A percentile compares a stretch with the other conserved stretches of the same genome.
Evolutionary conservation across 2,888 invertebrate genomes (phyloP).

Genomic region (Zootermopsis nevadensis): DNA sequence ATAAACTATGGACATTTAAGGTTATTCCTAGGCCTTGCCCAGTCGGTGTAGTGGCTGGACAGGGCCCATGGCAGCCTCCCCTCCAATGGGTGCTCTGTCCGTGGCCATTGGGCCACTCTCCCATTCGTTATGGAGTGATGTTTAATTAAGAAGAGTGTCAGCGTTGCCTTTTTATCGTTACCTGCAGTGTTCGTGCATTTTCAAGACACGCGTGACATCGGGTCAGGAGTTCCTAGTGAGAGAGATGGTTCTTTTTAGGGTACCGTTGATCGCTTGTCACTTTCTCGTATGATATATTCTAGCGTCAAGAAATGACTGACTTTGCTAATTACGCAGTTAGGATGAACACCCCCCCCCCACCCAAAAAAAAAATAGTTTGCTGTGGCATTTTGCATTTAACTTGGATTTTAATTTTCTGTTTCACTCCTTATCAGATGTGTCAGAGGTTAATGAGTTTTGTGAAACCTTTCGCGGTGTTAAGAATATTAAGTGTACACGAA

Average conservation of each 20-base stretch:
- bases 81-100: no score
- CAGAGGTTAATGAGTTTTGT: constrained; percentile 4
- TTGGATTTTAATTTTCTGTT: background rate
- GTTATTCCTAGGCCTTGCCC: no score
- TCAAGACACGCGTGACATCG: no score
- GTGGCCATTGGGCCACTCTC: no score
- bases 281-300: background rate
- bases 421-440: background rate
- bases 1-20: no score
- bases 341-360: background rate
- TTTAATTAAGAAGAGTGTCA: no score
- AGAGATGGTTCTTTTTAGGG: background rate
- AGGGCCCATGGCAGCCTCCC: no score
- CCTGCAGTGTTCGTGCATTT: no score
- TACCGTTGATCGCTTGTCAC: background rate
- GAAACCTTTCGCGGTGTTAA: background rate
- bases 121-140: no score
- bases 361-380: no score
- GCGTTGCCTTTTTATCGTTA: no score
- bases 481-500: background rate
- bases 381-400: background rate
- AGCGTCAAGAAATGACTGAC: background rate
- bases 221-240: background rate
- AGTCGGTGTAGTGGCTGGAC: no score
- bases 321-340: background rate